Conservation (phyloP, 1,140 invertebrate species). For the Harlomillsia oculata region DNA sequence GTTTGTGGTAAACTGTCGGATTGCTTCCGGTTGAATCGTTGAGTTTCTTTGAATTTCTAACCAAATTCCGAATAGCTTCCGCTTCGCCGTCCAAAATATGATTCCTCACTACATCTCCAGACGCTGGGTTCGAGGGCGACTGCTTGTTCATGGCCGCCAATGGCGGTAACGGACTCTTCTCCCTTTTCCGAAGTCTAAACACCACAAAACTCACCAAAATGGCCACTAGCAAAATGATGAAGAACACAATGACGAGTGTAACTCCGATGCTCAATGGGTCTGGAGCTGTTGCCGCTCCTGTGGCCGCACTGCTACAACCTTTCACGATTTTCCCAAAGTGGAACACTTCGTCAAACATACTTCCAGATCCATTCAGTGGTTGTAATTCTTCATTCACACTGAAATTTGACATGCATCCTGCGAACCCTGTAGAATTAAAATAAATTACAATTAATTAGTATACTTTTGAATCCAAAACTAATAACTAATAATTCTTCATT, state of each 20-base stretch:
- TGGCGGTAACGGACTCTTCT: conserved; percentile 57
- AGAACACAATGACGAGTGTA: conserved; percentile 86
- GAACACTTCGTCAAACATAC: conserved; percentile 59
- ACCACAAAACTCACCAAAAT: conserved; percentile 81
- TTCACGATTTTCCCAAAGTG: conserved; percentile 34
- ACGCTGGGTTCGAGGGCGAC: conserved; percentile 25
- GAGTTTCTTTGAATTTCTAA: conserved; percentile 32
- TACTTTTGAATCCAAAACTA: not conserved
- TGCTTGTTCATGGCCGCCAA: conserved; percentile 43
- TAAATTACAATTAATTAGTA: conserved; percentile 1
- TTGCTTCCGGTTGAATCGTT: conserved; percentile 10
- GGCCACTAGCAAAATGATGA: conserved; percentile 74
- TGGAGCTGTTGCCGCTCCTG: conserved; percentile 55
- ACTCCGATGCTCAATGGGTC: conserved; percentile 82
- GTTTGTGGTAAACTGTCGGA: conserved; percentile 31
- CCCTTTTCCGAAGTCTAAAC: conserved; percentile 70
- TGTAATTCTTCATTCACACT: conserved; percentile 79
- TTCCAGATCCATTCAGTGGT: conserved; percentile 75
- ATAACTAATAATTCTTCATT: not conserved
- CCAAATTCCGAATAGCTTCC: conserved; percentile 31
- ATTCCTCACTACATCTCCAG: conserved; percentile 25
- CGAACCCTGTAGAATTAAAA: conserved; percentile 51
- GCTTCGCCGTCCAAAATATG: conserved; percentile 23
- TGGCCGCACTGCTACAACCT: conserved; percentile 54
- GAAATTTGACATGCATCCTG: conserved; percentile 82